Percentiles rank a stretch among this genome's conserved stretches.
These are phyloP conservation scores for Neostethus bicornis DNA, from an alignment of 2,797 vertebrate species.

Conservation along the genomic window DNA sequence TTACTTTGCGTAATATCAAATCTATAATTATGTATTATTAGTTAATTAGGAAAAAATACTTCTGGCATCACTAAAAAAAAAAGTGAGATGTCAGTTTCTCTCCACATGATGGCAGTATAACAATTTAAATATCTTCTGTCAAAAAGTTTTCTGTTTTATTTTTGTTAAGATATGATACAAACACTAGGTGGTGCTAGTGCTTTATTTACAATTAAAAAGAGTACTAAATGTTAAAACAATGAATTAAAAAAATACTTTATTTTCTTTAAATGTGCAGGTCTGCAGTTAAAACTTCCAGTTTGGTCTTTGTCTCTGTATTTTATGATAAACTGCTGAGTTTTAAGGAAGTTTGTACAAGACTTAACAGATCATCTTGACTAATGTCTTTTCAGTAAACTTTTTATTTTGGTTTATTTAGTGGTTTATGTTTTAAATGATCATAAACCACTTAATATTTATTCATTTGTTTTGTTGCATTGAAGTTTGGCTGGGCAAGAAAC, in stretches of 20 bases:
- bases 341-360: too few species aligned
- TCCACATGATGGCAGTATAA: conserved; percentile 56
- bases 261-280: conserved; percentile 9
- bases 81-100: not conserved
- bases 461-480: not conserved
- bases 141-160: not conserved
- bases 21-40: not conserved
- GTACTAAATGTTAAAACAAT: conserved; percentile 4
- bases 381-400: not conserved
- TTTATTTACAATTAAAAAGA: not conserved
- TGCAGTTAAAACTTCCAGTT: not conserved
- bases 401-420: too few species aligned
- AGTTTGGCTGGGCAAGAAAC: not conserved
- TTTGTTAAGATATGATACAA: not conserved
- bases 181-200: conserved; percentile 64
- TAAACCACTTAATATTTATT: too few species aligned
- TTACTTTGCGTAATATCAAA: too few species aligned
- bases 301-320: not conserved
- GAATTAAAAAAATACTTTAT: conserved; percentile 15
- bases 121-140: conserved; percentile 2
- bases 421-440: too few species aligned
- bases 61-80: not conserved
- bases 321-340: too few species aligned
- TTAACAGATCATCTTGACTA: too few species aligned
- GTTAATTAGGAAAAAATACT: not conserved